Evolutionary conservation across 2,797 vertebrate species (phyloP).

Genomic region (Sternarchorhynchus goeldii): DNA sequence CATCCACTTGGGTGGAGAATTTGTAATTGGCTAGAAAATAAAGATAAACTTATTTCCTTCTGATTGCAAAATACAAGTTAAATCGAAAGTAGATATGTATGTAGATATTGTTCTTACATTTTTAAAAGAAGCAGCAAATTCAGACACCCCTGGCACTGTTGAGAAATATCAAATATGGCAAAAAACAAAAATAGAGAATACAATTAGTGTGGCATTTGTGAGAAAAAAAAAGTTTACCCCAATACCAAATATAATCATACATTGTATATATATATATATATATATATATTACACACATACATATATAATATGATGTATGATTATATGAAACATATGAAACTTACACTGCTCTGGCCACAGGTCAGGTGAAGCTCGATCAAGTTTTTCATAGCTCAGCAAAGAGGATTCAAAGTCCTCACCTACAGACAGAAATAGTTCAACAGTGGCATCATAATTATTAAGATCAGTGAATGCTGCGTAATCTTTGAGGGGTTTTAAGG

Average conservation of each 20-base stretch:
- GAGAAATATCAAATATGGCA: slow-evolving; percentile 44
- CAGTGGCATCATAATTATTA: not conserved
- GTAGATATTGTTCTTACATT: slow-evolving; percentile 82
- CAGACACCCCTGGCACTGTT: slow-evolving; percentile 93
- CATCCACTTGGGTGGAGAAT: slow-evolving; percentile 98
- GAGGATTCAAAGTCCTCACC: slow-evolving; percentile 92
- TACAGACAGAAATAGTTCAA: slow-evolving; percentile 53
- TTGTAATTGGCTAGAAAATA: slow-evolving; percentile 87
- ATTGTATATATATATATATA: no score
- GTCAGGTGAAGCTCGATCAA: slow-evolving; percentile 95
- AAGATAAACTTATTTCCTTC: slow-evolving; percentile 19
- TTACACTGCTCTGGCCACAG: slow-evolving; percentile 96
- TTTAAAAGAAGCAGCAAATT: slow-evolving; percentile 98
- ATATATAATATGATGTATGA: no score
- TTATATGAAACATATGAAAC: slow-evolving; percentile 52
- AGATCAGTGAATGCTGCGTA: not conserved
- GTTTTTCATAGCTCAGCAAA: slow-evolving; percentile 94
- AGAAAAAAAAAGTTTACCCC: no score
- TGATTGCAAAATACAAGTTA: not conserved
- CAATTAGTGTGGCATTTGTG: slow-evolving; percentile 4
- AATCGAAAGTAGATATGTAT: not conserved
- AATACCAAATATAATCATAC: no score
- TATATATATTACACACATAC: no score
- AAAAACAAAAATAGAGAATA: slow-evolving; percentile 16
- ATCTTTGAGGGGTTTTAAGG: not conserved